These are phyloP conservation scores for Mus spretus DNA, from an alignment of 2,797 vertebrate genomes.

Conservation along the genomic window DNA sequence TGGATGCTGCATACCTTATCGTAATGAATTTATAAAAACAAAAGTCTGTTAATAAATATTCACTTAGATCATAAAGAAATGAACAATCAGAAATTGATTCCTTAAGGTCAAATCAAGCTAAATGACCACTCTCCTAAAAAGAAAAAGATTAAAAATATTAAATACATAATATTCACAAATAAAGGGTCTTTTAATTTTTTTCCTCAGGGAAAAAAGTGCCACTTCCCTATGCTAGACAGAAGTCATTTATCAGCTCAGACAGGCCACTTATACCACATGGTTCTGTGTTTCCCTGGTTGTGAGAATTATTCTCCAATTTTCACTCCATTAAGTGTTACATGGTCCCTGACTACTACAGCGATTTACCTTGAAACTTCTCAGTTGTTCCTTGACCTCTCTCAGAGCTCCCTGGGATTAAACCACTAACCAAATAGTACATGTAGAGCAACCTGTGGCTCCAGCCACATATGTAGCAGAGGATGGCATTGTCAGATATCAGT, in stretches of 20 bases:
- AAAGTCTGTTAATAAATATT: neutral
- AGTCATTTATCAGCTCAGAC: constrained; percentile 51
- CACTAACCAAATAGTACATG: no score
- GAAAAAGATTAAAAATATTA: constrained; percentile 52
- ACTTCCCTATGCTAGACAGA: constrained; percentile 49
- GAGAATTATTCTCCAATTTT: constrained; percentile 67
- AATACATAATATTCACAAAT: neutral
- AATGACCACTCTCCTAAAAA: neutral
- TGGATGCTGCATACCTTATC: constrained; percentile 18
- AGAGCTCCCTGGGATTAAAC: no score
- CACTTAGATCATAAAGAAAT: constrained; percentile 32
- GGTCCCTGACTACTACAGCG: constrained; percentile 31
- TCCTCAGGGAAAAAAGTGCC: constrained; percentile 36
- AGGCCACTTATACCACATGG: neutral
- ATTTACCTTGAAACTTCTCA: constrained; percentile 47
- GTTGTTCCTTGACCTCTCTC: neutral
- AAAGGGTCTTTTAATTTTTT: neutral
- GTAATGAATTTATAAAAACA: neutral
- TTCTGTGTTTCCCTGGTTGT: constrained; percentile 36
- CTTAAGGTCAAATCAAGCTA: neutral
- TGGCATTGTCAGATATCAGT: no score
- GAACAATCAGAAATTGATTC: constrained; percentile 64
- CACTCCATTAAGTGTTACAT: constrained; percentile 69
- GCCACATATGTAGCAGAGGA: no score
- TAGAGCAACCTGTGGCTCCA: no score